These are phyloP conservation scores for Philereme vetulata DNA, from an alignment of 2,888 invertebrate genomes.

Conservation along the genomic window DNA sequence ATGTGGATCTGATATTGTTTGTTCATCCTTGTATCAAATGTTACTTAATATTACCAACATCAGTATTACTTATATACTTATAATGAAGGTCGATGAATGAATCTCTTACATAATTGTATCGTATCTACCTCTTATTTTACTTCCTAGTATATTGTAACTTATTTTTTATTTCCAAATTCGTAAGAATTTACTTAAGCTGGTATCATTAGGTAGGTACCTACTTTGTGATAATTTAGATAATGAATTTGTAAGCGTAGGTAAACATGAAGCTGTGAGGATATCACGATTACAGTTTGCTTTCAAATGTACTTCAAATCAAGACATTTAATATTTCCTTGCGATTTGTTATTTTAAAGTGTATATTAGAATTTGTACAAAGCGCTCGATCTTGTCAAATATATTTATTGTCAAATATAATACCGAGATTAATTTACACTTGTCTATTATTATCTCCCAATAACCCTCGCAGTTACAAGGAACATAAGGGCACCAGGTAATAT, in stretches of 20 bases:
- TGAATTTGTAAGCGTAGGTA: slow-evolving; percentile 45
- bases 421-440: slow-evolving; percentile 57
- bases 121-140: slow-evolving; percentile 80
- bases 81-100: slow-evolving; percentile 63
- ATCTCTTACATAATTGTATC: slow-evolving; percentile 77
- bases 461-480: slow-evolving; percentile 46
- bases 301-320: slow-evolving; percentile 32
- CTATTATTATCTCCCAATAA: slow-evolving; percentile 47
- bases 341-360: slow-evolving; percentile 41
- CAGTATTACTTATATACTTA: slow-evolving; percentile 71
- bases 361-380: slow-evolving; percentile 73
- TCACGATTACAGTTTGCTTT: slow-evolving; percentile 20
- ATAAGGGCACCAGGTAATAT: slow-evolving; percentile 44
- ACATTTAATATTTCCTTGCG: slow-evolving; percentile 20
- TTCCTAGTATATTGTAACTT: slow-evolving; percentile 71
- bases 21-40: slow-evolving; percentile 27
- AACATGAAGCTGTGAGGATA: slow-evolving; percentile 29
- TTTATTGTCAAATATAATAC: slow-evolving; percentile 80
- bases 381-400: slow-evolving; percentile 82
- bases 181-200: slow-evolving; percentile 38
- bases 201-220: slow-evolving; percentile 44
- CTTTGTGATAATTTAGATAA: slow-evolving; percentile 70
- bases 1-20: slow-evolving; percentile 16
- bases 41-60: slow-evolving; percentile 66
- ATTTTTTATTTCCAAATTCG: slow-evolving; percentile 64